Percentiles rank a stretch among this genome's conserved stretches.
These are phyloP conservation scores for Netelia fuscicornis DNA, from an alignment of 2,888 invertebrate genomes.

Conservation along the genomic window DNA sequence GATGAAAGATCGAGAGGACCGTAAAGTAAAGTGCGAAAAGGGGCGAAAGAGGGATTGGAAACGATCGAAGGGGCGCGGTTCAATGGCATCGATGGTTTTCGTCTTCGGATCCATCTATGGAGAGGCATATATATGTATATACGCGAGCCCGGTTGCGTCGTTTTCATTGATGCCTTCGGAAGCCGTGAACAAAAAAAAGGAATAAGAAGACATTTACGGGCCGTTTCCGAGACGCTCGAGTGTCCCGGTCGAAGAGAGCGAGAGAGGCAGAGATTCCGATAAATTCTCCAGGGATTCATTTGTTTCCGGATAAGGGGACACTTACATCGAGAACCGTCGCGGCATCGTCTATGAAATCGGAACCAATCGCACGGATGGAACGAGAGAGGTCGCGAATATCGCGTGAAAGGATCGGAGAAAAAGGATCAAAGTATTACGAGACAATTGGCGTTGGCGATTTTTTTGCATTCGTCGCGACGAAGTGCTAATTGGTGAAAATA, in stretches of 20 bases:
- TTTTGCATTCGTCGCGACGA: slow-evolving; percentile 7
- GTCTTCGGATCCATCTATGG: slow-evolving; percentile 43
- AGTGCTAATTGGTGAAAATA: neutral
- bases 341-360: slow-evolving; percentile 56
- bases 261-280: slow-evolving; percentile 63
- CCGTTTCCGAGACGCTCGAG: slow-evolving; percentile 46
- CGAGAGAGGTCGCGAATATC: slow-evolving; percentile 20
- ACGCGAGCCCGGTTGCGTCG: slow-evolving; percentile 39
- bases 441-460: slow-evolving; percentile 12
- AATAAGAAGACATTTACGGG: slow-evolving; percentile 52
- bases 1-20: slow-evolving; percentile 62
- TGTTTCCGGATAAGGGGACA: slow-evolving; percentile 63
- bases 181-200: slow-evolving; percentile 44
- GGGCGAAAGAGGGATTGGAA: slow-evolving; percentile 51
- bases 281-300: slow-evolving; percentile 69
- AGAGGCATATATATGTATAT: slow-evolving; percentile 35
- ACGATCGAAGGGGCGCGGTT: slow-evolving; percentile 64
- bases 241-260: slow-evolving; percentile 36
- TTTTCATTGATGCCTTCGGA: slow-evolving; percentile 20
- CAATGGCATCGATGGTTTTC: slow-evolving; percentile 59
- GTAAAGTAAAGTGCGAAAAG: slow-evolving; percentile 47
- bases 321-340: slow-evolving; percentile 55
- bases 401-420: slow-evolving; percentile 15
- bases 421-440: slow-evolving; percentile 53
- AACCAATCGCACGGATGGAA: slow-evolving; percentile 51